Percentiles rank a stretch among this genome's conserved stretches.
Evolutionary conservation across 2,888 invertebrate species (phyloP).

Genomic region (Erynnis tages): DNA sequence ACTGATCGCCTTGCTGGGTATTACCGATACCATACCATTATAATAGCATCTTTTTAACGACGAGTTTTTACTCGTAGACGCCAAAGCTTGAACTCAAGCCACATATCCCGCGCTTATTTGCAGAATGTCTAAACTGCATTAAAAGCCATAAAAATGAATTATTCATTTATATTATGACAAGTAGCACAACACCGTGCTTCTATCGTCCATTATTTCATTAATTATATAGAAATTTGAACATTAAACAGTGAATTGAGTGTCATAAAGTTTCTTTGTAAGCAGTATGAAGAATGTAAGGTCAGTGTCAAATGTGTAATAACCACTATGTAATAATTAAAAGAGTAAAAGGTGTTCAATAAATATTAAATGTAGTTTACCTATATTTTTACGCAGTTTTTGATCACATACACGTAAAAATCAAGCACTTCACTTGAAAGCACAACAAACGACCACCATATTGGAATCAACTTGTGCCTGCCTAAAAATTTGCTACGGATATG

Average conservation of each 20-base stretch:
- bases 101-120: slow-evolving; percentile 74
- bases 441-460: slow-evolving; percentile 82
- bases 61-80: slow-evolving; percentile 47
- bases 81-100: slow-evolving; percentile 50
- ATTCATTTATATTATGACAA: too few species aligned
- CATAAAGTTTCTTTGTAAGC: slow-evolving; percentile 52
- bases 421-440: slow-evolving; percentile 68
- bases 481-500: slow-evolving; percentile 53
- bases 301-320: slow-evolving; percentile 23
- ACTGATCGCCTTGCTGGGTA: background rate
- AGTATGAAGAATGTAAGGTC: slow-evolving; percentile 40
- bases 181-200: too few species aligned
- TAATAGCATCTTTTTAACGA: background rate
- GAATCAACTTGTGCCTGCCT: slow-evolving; percentile 56
- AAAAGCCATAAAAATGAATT: too few species aligned
- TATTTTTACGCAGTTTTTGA: slow-evolving; percentile 5
- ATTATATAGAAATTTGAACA: background rate
- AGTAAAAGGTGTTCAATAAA: background rate
- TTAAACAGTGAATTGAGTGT: background rate
- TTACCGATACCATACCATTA: background rate
- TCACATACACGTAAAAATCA: slow-evolving; percentile 30
- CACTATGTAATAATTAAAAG: background rate
- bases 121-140: too few species aligned
- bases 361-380: slow-evolving; percentile 11
- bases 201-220: too few species aligned